Evolutionary conservation across 2,888 invertebrate genomes (phyloP), one percentile per base, ranked within the genome.

Genomic region (Carabus problematicus): DNA sequence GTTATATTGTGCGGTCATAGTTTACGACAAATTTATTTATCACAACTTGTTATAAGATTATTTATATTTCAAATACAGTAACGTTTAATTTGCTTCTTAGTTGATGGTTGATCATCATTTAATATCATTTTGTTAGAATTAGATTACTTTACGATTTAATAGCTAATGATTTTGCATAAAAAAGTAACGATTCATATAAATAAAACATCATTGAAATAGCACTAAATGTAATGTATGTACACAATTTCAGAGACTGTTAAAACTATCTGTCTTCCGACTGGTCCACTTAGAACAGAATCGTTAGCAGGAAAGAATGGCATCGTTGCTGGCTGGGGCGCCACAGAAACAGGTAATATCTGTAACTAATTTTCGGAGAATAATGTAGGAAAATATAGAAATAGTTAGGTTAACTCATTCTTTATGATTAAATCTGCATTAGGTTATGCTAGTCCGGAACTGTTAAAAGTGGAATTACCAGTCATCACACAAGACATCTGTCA

Each of bases 291-390:
- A 49, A 76, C 75, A 14, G 79, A 78, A 56, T 77, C 81, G 58
- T 83, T 86, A 56, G 81, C 82, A 8, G 83, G 84, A 3, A 79
- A 79, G 72, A 82, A 83, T 74, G 86, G 87, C 73, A 84, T 87
- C 60, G 90, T 90, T 0, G 89, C 91, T 4, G 93, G 92, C 0
- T 93, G 92, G 92, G 92, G 92, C 39, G 85, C 87, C 74, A 89
- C 88, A 47, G 87, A 89, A 79, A 79, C 79, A 64, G 85, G 88
- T 84, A 80, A 82, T 78, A 82, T 60, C 29, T 29, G 29, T 3
- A 6, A 52, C 1, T 49, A 12, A 3, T 40, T 19, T 19, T 55
- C 55, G 11, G 12, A 16, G 8, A 11, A 39, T 42, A 42, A n/a
- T 19, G 39, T 54, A 54, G 8, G 16, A 9, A 14, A n/a, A 41